Evolutionary conservation across 2,888 invertebrate genomes (phyloP).

Genomic region (Trissonchulus sp.): DNA sequence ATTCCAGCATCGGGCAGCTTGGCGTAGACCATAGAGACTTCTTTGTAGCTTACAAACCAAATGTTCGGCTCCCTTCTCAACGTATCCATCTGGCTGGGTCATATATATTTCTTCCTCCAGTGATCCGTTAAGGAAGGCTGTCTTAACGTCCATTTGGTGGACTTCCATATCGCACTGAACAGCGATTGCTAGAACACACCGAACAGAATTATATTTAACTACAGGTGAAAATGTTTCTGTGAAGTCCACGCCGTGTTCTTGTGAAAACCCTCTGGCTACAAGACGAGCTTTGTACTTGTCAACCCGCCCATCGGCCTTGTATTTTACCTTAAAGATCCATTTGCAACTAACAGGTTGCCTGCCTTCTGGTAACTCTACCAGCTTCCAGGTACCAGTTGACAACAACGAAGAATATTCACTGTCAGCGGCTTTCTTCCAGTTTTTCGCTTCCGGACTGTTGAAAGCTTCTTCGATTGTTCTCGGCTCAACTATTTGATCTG

Average conservation of each 20-base stretch:
- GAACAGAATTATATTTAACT: constrained; percentile 33
- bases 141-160: constrained; percentile 39
- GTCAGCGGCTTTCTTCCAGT: constrained; percentile 35
- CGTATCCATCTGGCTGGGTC: constrained; percentile 38
- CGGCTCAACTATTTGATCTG: constrained; percentile 27
- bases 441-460: constrained; percentile 19
- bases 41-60: constrained; percentile 40
- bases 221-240: constrained; percentile 40
- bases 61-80: constrained; percentile 28
- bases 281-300: constrained; percentile 39
- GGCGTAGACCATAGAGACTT: too few relatives aligned
- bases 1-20: too few relatives aligned
- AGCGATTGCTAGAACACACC: constrained; percentile 36
- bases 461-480: constrained; percentile 32
- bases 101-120: constrained; percentile 39
- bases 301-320: constrained; percentile 32
- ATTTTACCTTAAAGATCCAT: too few relatives aligned
- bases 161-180: constrained; percentile 31
- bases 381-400: constrained; percentile 37
- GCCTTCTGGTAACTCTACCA: constrained; percentile 35
- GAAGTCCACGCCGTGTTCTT: constrained; percentile 38
- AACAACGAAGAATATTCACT: constrained; percentile 33
- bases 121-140: constrained; percentile 40
- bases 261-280: constrained; percentile 39
- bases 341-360: constrained; percentile 35